Percentiles rank a stretch among this genome's conserved stretches.
Conservation (phyloP, 2,113 vertebrate genomes). For the Podilymbus podiceps region DNA sequence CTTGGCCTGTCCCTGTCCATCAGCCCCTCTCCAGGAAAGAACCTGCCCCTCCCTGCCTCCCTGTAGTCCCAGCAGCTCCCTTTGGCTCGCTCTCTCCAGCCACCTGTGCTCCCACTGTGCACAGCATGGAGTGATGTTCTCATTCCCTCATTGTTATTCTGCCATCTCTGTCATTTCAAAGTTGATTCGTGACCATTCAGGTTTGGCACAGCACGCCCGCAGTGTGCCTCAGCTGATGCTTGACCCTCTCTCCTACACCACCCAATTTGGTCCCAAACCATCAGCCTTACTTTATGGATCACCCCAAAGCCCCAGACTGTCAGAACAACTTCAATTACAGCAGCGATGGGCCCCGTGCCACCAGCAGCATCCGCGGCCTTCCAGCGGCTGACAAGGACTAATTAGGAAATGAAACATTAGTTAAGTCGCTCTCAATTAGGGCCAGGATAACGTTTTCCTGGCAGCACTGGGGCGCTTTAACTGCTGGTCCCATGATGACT, state of each 20-base stretch:
- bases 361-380: conserved; percentile 55
- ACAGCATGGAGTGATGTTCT: neutral
- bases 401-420: conserved; percentile 77
- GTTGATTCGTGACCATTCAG: neutral
- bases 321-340: conserved; percentile 67
- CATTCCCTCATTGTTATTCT: neutral
- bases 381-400: conserved; percentile 72
- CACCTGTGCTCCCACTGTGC: neutral
- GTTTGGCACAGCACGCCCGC: neutral
- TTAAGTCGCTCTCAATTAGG: conserved; percentile 76
- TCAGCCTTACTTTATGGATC: conserved; percentile 44
- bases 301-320: conserved; percentile 51
- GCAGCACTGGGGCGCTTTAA: conserved; percentile 66
- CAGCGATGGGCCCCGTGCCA: conserved; percentile 60
- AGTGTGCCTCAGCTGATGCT: neutral
- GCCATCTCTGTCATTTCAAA: neutral
- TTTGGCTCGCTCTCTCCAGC: neutral
- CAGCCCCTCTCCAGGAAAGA: neutral
- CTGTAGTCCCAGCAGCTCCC: neutral
- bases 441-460: conserved; percentile 70
- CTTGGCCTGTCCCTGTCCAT: neutral
- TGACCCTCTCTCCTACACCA: conserved; percentile 7
- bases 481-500: conserved; percentile 64
- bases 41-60: neutral
- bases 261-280: conserved; percentile 18